phyloP scores from a whole-genome alignment of 2,797 vertebrate genomes.

The Manis crassicaudata region DNA sequence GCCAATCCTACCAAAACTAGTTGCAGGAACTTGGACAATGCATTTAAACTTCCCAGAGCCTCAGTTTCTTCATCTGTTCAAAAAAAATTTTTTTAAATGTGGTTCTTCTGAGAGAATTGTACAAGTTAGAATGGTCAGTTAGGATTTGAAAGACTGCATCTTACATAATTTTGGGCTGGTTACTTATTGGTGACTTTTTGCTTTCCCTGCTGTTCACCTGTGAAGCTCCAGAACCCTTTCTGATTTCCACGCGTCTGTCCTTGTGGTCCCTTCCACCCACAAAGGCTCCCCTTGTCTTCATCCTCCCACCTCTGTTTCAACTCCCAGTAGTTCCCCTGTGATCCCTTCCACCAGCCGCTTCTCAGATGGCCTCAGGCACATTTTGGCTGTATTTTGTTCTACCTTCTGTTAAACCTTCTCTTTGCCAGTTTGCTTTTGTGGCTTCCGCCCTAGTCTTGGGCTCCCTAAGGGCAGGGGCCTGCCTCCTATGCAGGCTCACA shows the following conservation, averaged over 20 bases:
- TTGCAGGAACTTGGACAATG: not conserved
- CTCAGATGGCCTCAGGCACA: not conserved
- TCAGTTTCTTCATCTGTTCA: not conserved
- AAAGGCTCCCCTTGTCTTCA: not conserved
- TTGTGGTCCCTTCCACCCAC: not conserved
- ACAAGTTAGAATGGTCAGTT: not conserved
- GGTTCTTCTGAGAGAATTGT: not conserved
- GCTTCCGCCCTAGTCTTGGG: not conserved
- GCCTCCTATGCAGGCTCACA: not conserved
- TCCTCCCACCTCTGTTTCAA: not conserved
- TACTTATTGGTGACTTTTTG: not conserved
- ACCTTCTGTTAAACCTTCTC: not conserved
- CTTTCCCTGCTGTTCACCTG: not conserved
- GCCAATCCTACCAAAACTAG: not conserved
- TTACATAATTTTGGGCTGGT: not conserved
- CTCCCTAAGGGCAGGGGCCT: not conserved
- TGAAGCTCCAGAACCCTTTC: not conserved
- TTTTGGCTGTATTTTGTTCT: not conserved
- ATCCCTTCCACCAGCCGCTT: not conserved
- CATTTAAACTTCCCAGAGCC: not conserved
- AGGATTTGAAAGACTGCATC: not conserved
- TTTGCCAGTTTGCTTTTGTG: not conserved
- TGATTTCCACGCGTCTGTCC: not conserved
- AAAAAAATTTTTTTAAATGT: not conserved
- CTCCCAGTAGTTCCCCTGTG: not conserved